Percentiles rank a stretch among this genome's conserved stretches.
These are phyloP conservation scores for Drosophila robusta DNA, from an alignment of 2,888 invertebrate genomes.

Conservation along the genomic window DNA sequence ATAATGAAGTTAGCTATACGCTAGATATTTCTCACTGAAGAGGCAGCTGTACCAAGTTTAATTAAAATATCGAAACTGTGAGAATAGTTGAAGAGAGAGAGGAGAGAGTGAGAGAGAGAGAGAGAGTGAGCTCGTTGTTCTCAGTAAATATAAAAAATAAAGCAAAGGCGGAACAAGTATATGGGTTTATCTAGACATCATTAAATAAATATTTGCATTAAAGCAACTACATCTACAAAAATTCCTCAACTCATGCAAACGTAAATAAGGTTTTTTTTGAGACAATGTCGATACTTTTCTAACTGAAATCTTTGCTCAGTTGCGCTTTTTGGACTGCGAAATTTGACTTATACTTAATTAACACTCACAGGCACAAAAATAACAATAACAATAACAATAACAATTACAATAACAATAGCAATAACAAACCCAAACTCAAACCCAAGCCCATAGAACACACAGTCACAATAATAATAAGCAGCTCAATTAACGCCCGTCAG, in stretches of 20 bases:
- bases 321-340: conserved; percentile 7
- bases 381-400: conserved; percentile 17
- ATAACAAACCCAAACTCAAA: neutral
- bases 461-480: conserved; percentile 61
- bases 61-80: neutral
- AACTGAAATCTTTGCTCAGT: conserved; percentile 4
- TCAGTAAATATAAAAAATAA: neutral
- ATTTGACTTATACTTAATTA: conserved; percentile 50
- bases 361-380: conserved; percentile 43
- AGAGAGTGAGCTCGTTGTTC: neutral
- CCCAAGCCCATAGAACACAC: conserved; percentile 10
- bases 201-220: neutral
- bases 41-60: neutral
- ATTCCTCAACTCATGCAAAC: neutral
- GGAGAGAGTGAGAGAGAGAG: too few relatives aligned
- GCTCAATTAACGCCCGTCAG: conserved; percentile 78
- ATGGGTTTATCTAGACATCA: neutral
- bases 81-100: neutral
- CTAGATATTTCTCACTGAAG: too few relatives aligned
- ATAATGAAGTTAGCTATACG: too few relatives aligned
- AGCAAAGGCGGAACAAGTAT: neutral
- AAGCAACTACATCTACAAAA: neutral
- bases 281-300: neutral
- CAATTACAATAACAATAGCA: conserved; percentile 8
- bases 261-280: neutral